phyloP scores from a whole-genome alignment of 2,888 invertebrate species.

The Cremastinae sp. region DNA sequence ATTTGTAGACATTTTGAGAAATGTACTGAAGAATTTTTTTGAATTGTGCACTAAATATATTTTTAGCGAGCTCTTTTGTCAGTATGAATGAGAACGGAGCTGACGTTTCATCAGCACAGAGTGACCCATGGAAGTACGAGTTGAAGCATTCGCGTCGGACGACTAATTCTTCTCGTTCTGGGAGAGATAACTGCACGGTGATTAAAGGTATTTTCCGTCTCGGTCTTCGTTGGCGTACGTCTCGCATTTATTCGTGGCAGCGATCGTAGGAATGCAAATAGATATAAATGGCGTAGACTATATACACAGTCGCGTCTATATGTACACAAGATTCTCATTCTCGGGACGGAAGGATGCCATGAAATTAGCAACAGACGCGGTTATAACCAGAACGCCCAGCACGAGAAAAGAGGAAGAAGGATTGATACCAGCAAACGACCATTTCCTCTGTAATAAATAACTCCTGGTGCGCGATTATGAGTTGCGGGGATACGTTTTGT shows the following conservation, averaged over 20 bases:
- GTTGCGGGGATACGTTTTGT: conserved; percentile 1
- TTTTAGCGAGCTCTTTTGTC: too few species aligned
- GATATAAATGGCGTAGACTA: conserved; percentile 36
- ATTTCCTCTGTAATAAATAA: conserved; percentile 54
- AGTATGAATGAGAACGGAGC: background rate
- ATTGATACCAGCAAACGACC: conserved; percentile 47
- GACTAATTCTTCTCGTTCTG: conserved; percentile 47
- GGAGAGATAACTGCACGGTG: conserved; percentile 48
- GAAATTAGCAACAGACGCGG: conserved; percentile 49
- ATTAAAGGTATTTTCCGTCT: conserved; percentile 37
- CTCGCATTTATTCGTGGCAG: conserved; percentile 9
- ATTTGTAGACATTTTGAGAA: too few species aligned
- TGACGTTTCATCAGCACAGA: background rate
- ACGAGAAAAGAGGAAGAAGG: conserved; percentile 35
- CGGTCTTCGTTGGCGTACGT: conserved; percentile 1
- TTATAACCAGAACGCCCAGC: conserved; percentile 28
- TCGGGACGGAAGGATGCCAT: conserved; percentile 51
- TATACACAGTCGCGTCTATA: conserved; percentile 6
- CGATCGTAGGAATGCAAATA: conserved; percentile 45
- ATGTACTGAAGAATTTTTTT: too few species aligned
- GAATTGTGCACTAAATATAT: too few species aligned
- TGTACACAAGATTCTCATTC: conserved; percentile 22
- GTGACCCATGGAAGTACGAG: conserved; percentile 18
- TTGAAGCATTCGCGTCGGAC: conserved; percentile 33
- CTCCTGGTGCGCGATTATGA: conserved; percentile 20